Evolutionary conservation across 2,888 invertebrate genomes (phyloP).

Genomic region (Oligia latruncula): DNA sequence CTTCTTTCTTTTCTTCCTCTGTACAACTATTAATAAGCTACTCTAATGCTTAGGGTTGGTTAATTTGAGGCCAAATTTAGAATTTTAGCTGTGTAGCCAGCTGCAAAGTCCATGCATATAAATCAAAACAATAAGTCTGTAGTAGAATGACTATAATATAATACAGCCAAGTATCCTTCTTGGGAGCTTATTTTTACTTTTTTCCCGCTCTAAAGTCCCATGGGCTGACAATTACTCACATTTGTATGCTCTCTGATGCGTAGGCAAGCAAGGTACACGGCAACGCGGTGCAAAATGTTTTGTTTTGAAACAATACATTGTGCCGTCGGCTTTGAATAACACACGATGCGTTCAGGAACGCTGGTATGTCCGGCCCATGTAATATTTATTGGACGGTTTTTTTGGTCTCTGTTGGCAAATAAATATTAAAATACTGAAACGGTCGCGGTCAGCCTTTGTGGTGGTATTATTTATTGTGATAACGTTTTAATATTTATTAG

Average conservation of each 20-base stretch:
- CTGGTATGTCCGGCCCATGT: not conserved
- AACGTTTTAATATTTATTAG: constrained; percentile 23
- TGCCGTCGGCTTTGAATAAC: constrained; percentile 5
- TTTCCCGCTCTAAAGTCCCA: not conserved
- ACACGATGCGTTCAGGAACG: constrained; percentile 18
- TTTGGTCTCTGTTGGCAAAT: constrained; percentile 20
- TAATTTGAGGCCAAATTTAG: not conserved
- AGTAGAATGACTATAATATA: not conserved
- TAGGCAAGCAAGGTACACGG: not conserved
- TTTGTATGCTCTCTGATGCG: not conserved
- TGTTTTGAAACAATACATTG: constrained; percentile 23
- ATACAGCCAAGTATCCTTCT: no score
- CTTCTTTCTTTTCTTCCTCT: not conserved
- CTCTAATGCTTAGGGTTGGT: not conserved
- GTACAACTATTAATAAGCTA: not conserved
- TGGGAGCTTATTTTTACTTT: not conserved
- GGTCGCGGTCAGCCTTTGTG: not conserved
- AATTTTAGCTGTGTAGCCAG: not conserved
- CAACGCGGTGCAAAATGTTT: constrained; percentile 27
- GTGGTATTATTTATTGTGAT: constrained; percentile 5
- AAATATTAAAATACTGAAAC: constrained; percentile 12
- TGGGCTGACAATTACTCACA: constrained; percentile 5
- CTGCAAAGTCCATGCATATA: not conserved
- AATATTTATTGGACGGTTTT: constrained; percentile 8
- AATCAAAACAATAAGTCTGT: not conserved